Evolutionary conservation across 2,888 invertebrate genomes (phyloP), one percentile per base, ranked within the genome.

Genomic region (Acholoe squamosa): DNA sequence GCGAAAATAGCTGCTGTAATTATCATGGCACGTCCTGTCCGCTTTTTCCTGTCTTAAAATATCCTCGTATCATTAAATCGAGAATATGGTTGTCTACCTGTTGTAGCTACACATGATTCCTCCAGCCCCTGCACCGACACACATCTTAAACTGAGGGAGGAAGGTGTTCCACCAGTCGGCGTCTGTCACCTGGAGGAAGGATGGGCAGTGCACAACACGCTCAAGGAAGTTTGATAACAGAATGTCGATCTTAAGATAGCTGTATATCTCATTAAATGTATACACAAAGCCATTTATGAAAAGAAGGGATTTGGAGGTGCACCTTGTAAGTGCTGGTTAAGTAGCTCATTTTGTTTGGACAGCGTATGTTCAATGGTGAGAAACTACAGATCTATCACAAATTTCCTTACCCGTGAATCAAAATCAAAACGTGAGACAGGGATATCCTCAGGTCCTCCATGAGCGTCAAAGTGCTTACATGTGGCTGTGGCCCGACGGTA

Each of bases 51-150:
- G n/a, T n/a, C n/a, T n/a, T n/a, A n/a, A n/a, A n/a, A n/a, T n/a
- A n/a, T n/a, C n/a, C n/a, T n/a, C n/a, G n/a, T n/a, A n/a, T n/a
- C n/a, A n/a, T n/a, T n/a, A n/a, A n/a, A n/a, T n/a, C n/a, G n/a
- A n/a, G n/a, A n/a, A n/a, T n/a, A n/a, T n/a, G n/a, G n/a, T n/a
- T n/a, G n/a, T n/a, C n/a, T 86, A 95, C 94, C 94, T 94, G 93
- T 95, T 95, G 91, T 95, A 95, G 90, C 95, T 95, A 92, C 95
- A 95, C 95, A 95, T 95, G n/a, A 95, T 90, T 71, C 94, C 94
- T 92, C 93, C 94, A 0, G 94, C 93, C 0, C 95, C 95, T 3
- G 95, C 95, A 34, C 94, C 92, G 3, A 95, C 94, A 92, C 95
- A 95, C 86, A 92, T 91, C 84, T 93, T 93, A 90, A 95, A 95